phyloP scores from a whole-genome alignment of 2,113 vertebrate genomes.

The Craseonycteris thonglongyai region DNA sequence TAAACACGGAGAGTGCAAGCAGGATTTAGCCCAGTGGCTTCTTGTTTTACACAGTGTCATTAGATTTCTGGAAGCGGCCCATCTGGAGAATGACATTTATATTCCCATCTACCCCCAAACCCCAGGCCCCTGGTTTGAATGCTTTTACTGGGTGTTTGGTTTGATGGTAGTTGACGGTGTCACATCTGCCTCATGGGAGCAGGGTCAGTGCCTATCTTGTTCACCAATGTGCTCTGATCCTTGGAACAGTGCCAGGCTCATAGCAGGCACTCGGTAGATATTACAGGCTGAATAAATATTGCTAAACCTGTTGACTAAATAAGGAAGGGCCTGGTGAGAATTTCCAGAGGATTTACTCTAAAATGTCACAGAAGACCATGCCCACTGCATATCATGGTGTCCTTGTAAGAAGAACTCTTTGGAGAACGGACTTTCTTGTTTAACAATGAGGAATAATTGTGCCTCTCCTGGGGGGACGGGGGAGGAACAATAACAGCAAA shows the following conservation, averaged over 20 bases:
- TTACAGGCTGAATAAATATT: not conserved
- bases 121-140: not conserved
- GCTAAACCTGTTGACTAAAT: not conserved
- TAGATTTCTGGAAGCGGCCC: not conserved
- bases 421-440: not conserved
- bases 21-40: not conserved
- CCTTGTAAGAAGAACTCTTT: not conserved
- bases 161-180: not conserved
- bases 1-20: not conserved
- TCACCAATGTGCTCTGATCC: not conserved
- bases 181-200: not conserved
- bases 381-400: not conserved
- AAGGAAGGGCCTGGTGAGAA: not conserved
- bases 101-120: fast-evolving
- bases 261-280: not conserved
- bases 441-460: not conserved
- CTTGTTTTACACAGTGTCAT: not conserved
- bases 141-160: not conserved
- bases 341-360: not conserved
- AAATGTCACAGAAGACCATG: not conserved
- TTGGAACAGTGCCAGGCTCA: not conserved
- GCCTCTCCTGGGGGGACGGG: not conserved
- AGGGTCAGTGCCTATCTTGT: not conserved
- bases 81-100: not conserved
- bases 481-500: not conserved